Evolutionary conservation across 2,113 vertebrate genomes (phyloP), one percentile per base, ranked within the genome.

Genomic region (Paracyprichromis sp.): DNA sequence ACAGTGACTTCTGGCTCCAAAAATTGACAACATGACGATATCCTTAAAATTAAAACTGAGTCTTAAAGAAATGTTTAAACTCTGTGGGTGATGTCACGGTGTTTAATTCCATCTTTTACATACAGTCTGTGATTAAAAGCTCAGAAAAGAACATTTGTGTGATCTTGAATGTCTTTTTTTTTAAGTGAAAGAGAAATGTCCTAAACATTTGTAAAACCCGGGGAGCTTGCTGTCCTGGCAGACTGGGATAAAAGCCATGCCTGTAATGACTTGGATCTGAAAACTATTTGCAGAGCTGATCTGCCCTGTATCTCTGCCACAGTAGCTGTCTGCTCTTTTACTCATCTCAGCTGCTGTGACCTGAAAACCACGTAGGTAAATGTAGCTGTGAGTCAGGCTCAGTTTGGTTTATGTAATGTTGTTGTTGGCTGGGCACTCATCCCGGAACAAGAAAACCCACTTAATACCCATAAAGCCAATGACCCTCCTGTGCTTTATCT

Each of bases 321-420:
- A 90, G 88, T 59, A 78, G 84, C 91, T 89, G 92, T 85, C 90
- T 84, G 84, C 81, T 88, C 82, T 80, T 90, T 90, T 90, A 34
- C 86, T 93, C 90, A 84, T 91, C 90, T 90, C 80, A 19, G 5
- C 63, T 69, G 87, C 91, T 90, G 87, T 86, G 88, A 89, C 87
- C 91, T 83, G 50, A 86, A 53, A 91, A 88, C n/a, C 86, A 85
- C 29, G 78, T 88, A 91, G 90, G 91, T 94, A 93, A 89, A 26
- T 71, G 86, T 66, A 82, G 89, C 88, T 79, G 52, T 92, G 94
- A 94, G 88, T 94, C 92, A 92, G 89, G 24, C 86, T 54, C 38
- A 53, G 69, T 84, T 86, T 54, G 87, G 17, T 88, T 94, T 93
- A 94, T 86, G 90, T 91, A 95, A 93, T 54, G 31, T 38, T 88